Evolutionary conservation across 1,140 invertebrate species (phyloP).

Genomic region (Coelopa frigida): DNA sequence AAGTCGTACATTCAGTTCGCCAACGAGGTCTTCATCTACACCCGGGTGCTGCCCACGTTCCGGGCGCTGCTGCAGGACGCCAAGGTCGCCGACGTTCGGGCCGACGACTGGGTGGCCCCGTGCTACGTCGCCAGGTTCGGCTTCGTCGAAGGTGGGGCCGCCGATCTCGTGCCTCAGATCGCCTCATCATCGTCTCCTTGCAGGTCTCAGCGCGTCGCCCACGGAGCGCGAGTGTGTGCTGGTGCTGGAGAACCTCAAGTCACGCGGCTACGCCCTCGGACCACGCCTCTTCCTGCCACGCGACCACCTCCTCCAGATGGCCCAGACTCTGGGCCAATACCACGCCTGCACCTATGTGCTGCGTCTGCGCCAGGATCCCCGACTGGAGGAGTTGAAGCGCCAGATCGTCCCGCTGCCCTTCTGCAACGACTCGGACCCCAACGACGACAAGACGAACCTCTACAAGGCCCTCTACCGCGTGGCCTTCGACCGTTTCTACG

Average conservation of each 20-base stretch:
- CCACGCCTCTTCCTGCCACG: conserved; percentile 24
- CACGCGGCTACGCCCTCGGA: conserved; percentile 27
- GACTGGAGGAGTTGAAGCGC: conserved; percentile 19
- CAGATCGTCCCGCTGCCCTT: conserved; percentile 26
- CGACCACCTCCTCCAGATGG: conserved; percentile 33
- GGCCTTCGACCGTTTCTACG: conserved; percentile 33
- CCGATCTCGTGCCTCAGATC: no score
- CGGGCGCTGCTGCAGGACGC: conserved; percentile 23
- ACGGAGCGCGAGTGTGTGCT: conserved; percentile 24
- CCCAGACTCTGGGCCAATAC: conserved; percentile 23
- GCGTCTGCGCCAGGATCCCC: conserved; percentile 22
- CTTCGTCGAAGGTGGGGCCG: conserved; percentile 20
- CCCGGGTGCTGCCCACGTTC: conserved; percentile 29
- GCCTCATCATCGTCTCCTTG: background rate
- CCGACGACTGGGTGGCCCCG: conserved; percentile 23
- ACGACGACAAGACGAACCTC: conserved; percentile 8
- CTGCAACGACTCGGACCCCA: conserved; percentile 8
- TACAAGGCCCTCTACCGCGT: conserved; percentile 26
- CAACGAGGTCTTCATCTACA: conserved; percentile 34
- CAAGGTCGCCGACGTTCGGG: conserved; percentile 11
- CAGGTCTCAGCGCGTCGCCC: conserved; percentile 18
- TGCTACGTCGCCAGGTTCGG: conserved; percentile 28
- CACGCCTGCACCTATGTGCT: conserved; percentile 35
- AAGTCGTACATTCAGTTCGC: conserved; percentile 36
- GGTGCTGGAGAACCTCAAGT: conserved; percentile 31